Percentiles rank a stretch among this genome's conserved stretches.
phyloP scores from a whole-genome alignment of 2,797 vertebrate species.

The Synanceia verrucosa region DNA sequence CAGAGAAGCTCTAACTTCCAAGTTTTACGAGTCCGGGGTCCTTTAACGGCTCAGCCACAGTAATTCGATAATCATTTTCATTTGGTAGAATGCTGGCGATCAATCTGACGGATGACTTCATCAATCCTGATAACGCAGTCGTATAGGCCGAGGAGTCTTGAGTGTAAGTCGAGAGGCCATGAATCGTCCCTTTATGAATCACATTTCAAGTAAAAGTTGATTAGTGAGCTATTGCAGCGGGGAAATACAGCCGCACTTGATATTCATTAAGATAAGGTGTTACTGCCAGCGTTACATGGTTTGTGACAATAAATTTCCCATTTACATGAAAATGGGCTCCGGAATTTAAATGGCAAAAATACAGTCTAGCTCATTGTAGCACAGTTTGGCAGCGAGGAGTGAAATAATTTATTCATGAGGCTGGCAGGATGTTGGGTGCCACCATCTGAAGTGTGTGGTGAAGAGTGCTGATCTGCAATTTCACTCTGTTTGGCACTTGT shows the following conservation, averaged over 20 bases:
- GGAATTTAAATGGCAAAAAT: slow-evolving; percentile 61
- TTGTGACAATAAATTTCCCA: slow-evolving; percentile 70
- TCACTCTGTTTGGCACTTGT: slow-evolving; percentile 7
- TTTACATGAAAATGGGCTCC: slow-evolving; percentile 68
- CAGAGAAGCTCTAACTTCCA: slow-evolving; percentile 71
- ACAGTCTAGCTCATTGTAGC: slow-evolving; percentile 52
- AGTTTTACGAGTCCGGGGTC: slow-evolving; percentile 73
- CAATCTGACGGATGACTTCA: slow-evolving; percentile 81
- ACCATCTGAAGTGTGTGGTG: slow-evolving; percentile 52
- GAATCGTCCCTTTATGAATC: slow-evolving; percentile 77
- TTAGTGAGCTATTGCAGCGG: slow-evolving; percentile 68
- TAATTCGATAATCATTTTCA: slow-evolving; percentile 82
- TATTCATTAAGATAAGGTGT: slow-evolving; percentile 72
- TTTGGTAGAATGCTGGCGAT: slow-evolving; percentile 81
- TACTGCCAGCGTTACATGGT: slow-evolving; percentile 57
- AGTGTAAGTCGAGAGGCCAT: slow-evolving; percentile 65
- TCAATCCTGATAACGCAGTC: slow-evolving; percentile 68
- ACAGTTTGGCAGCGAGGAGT: slow-evolving; percentile 36
- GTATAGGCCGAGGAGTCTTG: slow-evolving; percentile 38
- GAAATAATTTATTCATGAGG: slow-evolving; percentile 58
- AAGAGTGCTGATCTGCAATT: slow-evolving; percentile 5
- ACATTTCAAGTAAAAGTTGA: slow-evolving; percentile 75
- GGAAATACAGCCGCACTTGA: slow-evolving; percentile 69
- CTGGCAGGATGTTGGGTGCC: slow-evolving; percentile 39
- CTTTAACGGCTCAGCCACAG: slow-evolving; percentile 68